phyloP scores from a whole-genome alignment of 2,888 invertebrate genomes.

The Pteria penguin region DNA sequence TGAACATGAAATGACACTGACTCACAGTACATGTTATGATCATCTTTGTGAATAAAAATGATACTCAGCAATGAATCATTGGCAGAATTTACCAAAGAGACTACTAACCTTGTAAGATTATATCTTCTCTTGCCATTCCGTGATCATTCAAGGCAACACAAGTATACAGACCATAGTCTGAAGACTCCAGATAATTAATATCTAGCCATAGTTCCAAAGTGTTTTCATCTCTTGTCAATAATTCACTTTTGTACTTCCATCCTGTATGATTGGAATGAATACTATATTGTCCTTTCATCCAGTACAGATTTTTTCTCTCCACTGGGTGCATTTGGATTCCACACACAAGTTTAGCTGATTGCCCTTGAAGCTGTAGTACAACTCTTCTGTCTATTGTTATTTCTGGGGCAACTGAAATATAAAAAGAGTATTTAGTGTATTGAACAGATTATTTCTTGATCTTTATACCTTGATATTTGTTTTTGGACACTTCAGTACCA shows the following conservation, averaged over 20 bases:
- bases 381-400: not conserved
- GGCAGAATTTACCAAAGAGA: too few relatives aligned
- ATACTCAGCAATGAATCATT: too few relatives aligned
- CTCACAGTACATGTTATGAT: too few relatives aligned
- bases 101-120: too few relatives aligned
- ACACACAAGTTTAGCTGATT: not conserved
- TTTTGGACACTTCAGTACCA: too few relatives aligned
- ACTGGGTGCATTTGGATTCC: not conserved
- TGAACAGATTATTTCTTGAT: too few relatives aligned
- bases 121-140: not conserved
- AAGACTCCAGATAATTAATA: constrained; percentile 6
- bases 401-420: constrained; percentile 2
- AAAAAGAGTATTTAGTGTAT: too few relatives aligned
- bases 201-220: not conserved
- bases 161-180: constrained; percentile 14
- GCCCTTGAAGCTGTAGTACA: not conserved
- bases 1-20: too few relatives aligned
- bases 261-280: not conserved
- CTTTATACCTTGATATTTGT: too few relatives aligned
- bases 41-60: too few relatives aligned
- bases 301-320: not conserved
- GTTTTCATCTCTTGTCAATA: not conserved
- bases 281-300: not conserved
- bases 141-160: constrained; percentile 11
- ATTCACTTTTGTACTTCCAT: not conserved